A percentile compares a stretch with the other conserved stretches of the same genome.
These are phyloP conservation scores for Drosophila diplacantha DNA, from an alignment of 2,888 invertebrate genomes.

Conservation along the genomic window DNA sequence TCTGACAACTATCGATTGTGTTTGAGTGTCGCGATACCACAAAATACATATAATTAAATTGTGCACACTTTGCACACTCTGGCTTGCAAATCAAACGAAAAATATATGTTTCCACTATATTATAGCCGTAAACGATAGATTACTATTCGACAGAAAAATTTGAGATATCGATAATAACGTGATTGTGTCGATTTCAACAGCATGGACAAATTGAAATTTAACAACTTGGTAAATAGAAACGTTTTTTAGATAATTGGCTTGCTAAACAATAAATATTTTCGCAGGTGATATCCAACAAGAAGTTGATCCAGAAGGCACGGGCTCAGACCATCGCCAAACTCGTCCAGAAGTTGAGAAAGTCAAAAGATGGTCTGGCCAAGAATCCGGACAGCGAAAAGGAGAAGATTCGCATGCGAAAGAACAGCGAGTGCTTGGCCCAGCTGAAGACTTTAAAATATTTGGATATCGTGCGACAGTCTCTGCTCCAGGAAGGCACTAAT, in stretches of 20 bases:
- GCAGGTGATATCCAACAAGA: constrained; percentile 75
- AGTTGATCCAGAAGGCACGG: constrained; percentile 69
- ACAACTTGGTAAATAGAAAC: constrained; percentile 71
- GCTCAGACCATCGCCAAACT: constrained; percentile 72
- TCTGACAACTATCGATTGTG: not conserved
- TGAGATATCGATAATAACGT: constrained; percentile 1
- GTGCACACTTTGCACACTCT: too few species aligned
- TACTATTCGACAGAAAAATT: not conserved
- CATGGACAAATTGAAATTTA: constrained; percentile 74
- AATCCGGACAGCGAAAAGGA: constrained; percentile 64
- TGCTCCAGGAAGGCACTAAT: constrained; percentile 65
- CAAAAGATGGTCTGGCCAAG: constrained; percentile 65
- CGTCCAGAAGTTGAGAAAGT: constrained; percentile 74
- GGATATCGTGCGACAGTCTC: constrained; percentile 65
- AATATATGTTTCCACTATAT: not conserved
- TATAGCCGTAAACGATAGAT: too few species aligned
- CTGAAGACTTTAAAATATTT: constrained; percentile 68
- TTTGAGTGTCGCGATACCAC: not conserved
- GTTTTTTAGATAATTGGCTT: not conserved
- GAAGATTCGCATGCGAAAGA: constrained; percentile 63
- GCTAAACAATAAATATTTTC: not conserved
- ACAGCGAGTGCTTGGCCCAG: constrained; percentile 58
- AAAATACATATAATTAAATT: not conserved
- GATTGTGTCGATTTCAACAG: constrained; percentile 46
- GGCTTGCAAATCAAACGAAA: not conserved